phyloP scores from a whole-genome alignment of 2,113 vertebrate genomes.

The Asarcornis scutulata region DNA sequence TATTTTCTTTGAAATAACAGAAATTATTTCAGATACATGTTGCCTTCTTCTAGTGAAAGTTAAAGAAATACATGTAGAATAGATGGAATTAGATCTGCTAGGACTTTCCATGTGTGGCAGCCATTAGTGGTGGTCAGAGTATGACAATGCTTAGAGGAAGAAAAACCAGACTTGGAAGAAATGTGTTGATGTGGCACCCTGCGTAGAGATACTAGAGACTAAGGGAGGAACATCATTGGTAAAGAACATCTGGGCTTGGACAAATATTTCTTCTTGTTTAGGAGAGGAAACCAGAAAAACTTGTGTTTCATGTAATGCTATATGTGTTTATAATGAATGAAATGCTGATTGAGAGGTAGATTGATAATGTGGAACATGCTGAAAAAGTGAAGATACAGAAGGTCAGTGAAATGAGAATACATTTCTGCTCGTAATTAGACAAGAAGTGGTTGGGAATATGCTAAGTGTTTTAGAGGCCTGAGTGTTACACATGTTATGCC shows the following conservation, averaged over 20 bases:
- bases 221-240: background rate
- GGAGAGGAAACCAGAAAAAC: background rate
- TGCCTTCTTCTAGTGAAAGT: background rate
- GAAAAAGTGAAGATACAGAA: background rate
- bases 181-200: background rate
- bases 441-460: background rate
- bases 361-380: background rate
- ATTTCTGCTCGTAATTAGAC: background rate
- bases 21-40: background rate
- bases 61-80: background rate
- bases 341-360: background rate
- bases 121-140: background rate
- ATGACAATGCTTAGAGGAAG: background rate
- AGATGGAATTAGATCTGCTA: background rate
- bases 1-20: background rate
- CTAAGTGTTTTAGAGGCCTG: background rate
- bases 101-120: background rate
- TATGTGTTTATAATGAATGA: background rate
- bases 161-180: background rate
- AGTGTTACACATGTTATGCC: background rate
- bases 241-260: background rate
- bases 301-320: background rate
- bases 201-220: background rate
- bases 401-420: background rate
- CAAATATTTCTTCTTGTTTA: background rate